Base-by-base conservation (phyloP, 2,113 vertebrate species). In the Tenrec ecaudatus region DNA sequence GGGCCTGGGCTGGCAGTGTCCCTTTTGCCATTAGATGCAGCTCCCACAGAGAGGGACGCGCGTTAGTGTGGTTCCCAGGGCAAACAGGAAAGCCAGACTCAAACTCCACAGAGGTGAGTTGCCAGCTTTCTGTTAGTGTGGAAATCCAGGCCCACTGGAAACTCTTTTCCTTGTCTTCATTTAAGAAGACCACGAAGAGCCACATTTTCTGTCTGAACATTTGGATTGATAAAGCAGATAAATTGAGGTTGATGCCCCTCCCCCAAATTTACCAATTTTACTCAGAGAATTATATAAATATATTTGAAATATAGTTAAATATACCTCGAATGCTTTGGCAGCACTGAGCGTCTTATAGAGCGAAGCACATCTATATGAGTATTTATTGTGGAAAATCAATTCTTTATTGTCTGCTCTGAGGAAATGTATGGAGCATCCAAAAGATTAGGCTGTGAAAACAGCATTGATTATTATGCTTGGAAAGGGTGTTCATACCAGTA, bases 151-250 rank as follows among this genome's bases (percentile, higher is more conserved):
- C 23, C 68, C 8, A 60, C 36, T 29, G 17, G 4, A 38, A 80
- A 76, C 27, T 91, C 19, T n/a, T 15, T 92, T 57, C 64, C 40
- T 76, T 53, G 11, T 38, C 15, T 92, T 62, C 58, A 53, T 76
- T 53, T 57, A 91, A 64, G 20, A 87, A 68, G 95, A 22, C 17
- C 43, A 84, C 1, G 43, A 6, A 3, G 82, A 95, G 14, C 4
- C 8, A 62, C 78, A 88, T 78, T 89, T 90, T 69, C 75, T 5
- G 3, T 33, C 47, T 38, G 22, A 91, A 91, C 95, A 90, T 88
- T 90, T 73, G n/a, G 66, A 86, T 57, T 83, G 64, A 88, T 33
- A 83, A 58, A 92, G 29, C n/a, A 77, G n/a, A 53, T 81, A 73
- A 38, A 33, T 6, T 78, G 66, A 92, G 1, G 23, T 78, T 82